Evolutionary conservation across 2,113 vertebrate species (phyloP), one percentile per base, ranked within the genome.

Genomic region (Mugil cephalus): DNA sequence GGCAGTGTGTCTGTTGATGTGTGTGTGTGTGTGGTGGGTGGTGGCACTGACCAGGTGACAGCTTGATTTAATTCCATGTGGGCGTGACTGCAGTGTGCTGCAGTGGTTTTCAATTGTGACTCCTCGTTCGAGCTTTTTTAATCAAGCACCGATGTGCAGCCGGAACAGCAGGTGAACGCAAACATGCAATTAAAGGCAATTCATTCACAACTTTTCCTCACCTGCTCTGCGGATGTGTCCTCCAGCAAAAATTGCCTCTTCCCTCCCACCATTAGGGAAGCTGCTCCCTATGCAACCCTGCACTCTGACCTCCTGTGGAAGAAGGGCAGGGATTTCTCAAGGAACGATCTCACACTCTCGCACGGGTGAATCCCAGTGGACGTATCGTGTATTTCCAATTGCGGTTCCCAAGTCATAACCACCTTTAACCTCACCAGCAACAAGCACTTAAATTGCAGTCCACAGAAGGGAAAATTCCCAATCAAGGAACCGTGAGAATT

Each of bases 61-160:
- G 82, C 84, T 91, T 87, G 81, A 88, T 93, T 93, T 94, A 95
- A 96, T 96, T 93, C 95, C 93, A 95, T 93, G 94, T 94, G 93
- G 95, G 93, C 92, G 92, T 90, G 93, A 90, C 30, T 67, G 80
- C 64, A 21, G 69, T 56, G 69, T 73, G 50, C 19, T 54, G 69
- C 83, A 53, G 35, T 36, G 77, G 38, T 79, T 83, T 69, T 80
- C 58, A 61, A 47, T 68, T 14, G 34, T 35, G 59, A 68, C 76
- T 70, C 69, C 53, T 76, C 67, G 46, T 52, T 64, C 48, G 36
- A 24, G 60, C 56, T 66, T 72, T 30, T 82, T 58, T 77, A 70
- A 87, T 82, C 69, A 66, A 43, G 53, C 67, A 6, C 11, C 21
- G n/a, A 19, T 34, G 40, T 52, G 52, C 79, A 69, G 75, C 51